Evolutionary conservation across 2,113 vertebrate species (phyloP).

Genomic region (Cheirogaleus medius): DNA sequence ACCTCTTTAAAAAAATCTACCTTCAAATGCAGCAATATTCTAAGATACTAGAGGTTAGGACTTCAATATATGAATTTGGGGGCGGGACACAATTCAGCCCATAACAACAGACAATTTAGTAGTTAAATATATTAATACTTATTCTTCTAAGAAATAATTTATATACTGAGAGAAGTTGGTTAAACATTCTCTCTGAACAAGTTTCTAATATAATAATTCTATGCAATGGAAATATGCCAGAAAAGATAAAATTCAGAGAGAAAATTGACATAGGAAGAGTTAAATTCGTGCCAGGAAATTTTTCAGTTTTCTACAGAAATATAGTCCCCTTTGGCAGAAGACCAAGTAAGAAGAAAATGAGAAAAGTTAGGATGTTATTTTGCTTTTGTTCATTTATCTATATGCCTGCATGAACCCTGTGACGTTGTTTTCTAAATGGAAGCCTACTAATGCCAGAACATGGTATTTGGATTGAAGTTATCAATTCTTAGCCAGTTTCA

Average conservation of each 20-base stretch:
- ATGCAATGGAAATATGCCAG: not conserved
- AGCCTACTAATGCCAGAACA: conserved; percentile 51
- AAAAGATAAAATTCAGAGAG: conserved; percentile 29
- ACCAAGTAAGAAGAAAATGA: conserved; percentile 22
- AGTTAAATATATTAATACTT: not conserved
- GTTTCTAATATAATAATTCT: conserved; percentile 17
- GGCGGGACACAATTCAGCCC: no score
- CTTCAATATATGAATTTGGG: not conserved
- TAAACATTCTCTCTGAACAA: not conserved
- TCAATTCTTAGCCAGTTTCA: conserved; percentile 66
- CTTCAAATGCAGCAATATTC: not conserved
- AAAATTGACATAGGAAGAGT: conserved; percentile 21
- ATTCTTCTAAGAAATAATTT: conserved; percentile 2
- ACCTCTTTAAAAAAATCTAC: not conserved
- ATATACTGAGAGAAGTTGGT: not conserved
- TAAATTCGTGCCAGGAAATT: conserved; percentile 32
- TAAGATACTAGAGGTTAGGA: not conserved
- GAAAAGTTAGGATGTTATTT: conserved; percentile 49
- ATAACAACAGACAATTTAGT: not conserved
- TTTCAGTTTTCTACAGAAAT: conserved; percentile 51
- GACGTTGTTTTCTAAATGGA: conserved; percentile 67
- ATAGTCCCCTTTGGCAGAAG: conserved; percentile 54
- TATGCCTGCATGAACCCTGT: conserved; percentile 55
- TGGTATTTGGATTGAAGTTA: not conserved
- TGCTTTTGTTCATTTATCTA: conserved; percentile 74